Percentiles rank a stretch among this genome's conserved stretches.
These are phyloP conservation scores for Crenichthys baileyi DNA, from an alignment of 2,797 vertebrate genomes.

Conservation along the genomic window DNA sequence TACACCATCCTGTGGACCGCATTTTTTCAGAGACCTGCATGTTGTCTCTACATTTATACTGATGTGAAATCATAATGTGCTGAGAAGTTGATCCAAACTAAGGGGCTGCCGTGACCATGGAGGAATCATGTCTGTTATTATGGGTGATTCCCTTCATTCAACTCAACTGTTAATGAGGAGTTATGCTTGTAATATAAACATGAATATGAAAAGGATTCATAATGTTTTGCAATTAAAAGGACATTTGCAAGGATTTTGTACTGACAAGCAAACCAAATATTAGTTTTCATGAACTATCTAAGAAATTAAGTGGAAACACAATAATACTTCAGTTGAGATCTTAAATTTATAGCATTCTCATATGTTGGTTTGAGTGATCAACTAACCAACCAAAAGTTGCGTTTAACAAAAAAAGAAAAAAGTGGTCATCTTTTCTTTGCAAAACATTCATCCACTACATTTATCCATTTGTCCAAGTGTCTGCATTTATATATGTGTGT, in stretches of 20 bases:
- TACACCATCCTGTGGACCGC: constrained; percentile 14
- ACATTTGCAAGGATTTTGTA: constrained; percentile 5
- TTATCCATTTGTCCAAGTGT: constrained; percentile 3
- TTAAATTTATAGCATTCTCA: background rate
- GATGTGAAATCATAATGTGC: constrained; percentile 30
- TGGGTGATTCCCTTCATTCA: constrained; percentile 50
- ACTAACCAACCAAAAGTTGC: background rate
- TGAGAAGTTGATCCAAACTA: constrained; percentile 4
- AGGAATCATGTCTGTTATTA: constrained; percentile 63
- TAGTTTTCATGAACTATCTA: background rate
- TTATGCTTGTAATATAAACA: constrained; percentile 12
- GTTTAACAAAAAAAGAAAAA: background rate
- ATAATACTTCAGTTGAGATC: background rate
- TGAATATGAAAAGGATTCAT: background rate
- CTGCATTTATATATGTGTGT: background rate
- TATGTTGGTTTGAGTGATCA: background rate
- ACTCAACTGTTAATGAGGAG: constrained; percentile 13
- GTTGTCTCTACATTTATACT: constrained; percentile 30
- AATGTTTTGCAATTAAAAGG: constrained; percentile 11
- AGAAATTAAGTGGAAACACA: background rate
- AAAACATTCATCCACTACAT: constrained; percentile 1
- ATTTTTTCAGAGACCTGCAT: constrained; percentile 26
- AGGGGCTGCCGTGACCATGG: constrained; percentile 53
- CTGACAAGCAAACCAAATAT: background rate
- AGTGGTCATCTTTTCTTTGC: background rate